Base-by-base conservation (phyloP, 2,113 vertebrate species). In the Formicarius rufipectus region DNA sequence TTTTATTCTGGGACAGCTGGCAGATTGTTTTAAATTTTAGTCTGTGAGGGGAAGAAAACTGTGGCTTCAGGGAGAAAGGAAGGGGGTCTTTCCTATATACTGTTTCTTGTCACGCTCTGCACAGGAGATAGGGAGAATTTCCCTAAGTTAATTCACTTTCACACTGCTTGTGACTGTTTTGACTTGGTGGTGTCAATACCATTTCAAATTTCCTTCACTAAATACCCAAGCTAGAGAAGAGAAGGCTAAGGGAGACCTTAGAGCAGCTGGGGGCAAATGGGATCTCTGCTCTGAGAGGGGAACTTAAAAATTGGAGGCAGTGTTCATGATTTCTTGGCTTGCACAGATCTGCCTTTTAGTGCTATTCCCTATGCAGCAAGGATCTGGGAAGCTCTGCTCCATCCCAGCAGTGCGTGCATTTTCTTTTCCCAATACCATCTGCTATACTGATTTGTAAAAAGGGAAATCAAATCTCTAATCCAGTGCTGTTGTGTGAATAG, bases 351-450 rank as follows among this genome's bases (percentile, higher is more conserved):
- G 60, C 55, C 77, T 82, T 89, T 87, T 76, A 37, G 55, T 85
- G 87, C 84, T 74, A 33, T n/a, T 55, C 59, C n/a, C 19, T 39
- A 2, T 93, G 63, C 6, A n/a, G 75, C 20, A 71, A 77, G 53
- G 66, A 81, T 35, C 68, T 69, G 71, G 83, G 56, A 90, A 78
- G 40, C 18, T 59, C 56, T 90, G 64, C 59, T 80, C 30, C 30
- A 68, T 21, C 35, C 39, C 81, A 42, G 58, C 42, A 64, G 73
- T 75, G 81, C 35, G 18, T n/a, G 76, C 58, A 24, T 76, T 92
- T 89, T 82, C 82, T 88, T 88, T 60, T 88, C 72, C 56, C 82
- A 77, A 33, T 72, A 11, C 91, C 95, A 96, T 96, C 96, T 97
- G 87, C 77, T 95, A 30, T 35, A 74, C 69, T 37, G 77, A 92